Base-by-base conservation (phyloP, 2,797 vertebrate species). In the Rhynchonycteris naso region DNA sequence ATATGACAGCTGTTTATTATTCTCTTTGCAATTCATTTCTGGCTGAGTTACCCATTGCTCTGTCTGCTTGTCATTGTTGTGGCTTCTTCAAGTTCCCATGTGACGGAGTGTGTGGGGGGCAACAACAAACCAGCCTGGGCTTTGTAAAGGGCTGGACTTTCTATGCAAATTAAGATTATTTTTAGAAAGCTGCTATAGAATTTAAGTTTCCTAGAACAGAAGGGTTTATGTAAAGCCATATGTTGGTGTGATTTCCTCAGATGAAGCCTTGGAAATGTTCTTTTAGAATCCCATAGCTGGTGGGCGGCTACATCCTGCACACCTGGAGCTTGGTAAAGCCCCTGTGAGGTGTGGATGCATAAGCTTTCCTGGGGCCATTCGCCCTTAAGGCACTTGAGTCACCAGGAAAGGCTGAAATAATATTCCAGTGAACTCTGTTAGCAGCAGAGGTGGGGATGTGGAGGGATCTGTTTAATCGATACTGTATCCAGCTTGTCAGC, bases 131-230 rank as follows among this genome's bases (percentile, higher is more conserved):
- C 95, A 95, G 90, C 93, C 82, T 97, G 97, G 71, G 88, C 92
- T 97, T 43, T 47, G 5, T 33, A 81, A 88, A 95, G 78, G 16
- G 0, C 33, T 96, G 21, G 66, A 33, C 83, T 87, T 88, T 80
- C 93, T 98, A 96, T 98, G 97, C 97, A 98, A 94, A 96, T 96
- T 7, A 96, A 96, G 87, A 2, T 97, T 98, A 98, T 98, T 98
- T 98, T 98, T 97, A 98, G 97, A 96, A 96, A 78, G 47, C 87
- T 96, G 92, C 95, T 97, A 54, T 97, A 95, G 97, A 92, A 97
- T 97, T 93, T 89, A 78, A 96, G 91, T 97, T 97, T 96, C 92
- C 93, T 96, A 93, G 96, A 91, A 96, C 94, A 97, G 96, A 97
- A 97, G 95, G 95, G 97, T 96, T 97, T 98, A 95, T 97, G 85